These are phyloP conservation scores for Pachymerium ferrugineum DNA, from an alignment of 2,888 invertebrate genomes.

Conservation along the genomic window DNA sequence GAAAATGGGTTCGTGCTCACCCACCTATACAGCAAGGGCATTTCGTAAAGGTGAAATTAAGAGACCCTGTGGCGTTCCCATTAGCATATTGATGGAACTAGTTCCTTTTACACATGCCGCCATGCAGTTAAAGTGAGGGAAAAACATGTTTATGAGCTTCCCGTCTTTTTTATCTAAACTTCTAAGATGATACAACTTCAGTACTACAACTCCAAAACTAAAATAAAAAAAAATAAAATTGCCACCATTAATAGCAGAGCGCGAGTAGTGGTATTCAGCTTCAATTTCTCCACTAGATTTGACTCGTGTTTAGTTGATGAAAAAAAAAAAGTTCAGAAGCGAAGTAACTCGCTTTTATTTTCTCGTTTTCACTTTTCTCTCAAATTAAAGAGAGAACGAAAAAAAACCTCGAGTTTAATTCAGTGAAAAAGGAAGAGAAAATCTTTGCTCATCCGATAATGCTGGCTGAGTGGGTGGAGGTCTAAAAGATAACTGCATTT, in stretches of 20 bases:
- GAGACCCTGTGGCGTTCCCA: conserved; percentile 24
- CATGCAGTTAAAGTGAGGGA: conserved; percentile 16
- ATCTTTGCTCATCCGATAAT: conserved; percentile 20
- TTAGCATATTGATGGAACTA: conserved; percentile 19
- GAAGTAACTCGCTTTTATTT: conserved; percentile 14
- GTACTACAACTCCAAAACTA: background rate
- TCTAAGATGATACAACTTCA: background rate
- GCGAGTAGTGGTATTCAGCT: background rate
- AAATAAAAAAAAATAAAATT: background rate
- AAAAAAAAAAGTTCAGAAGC: background rate
- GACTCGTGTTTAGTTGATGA: conserved; percentile 6
- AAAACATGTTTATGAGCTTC: conserved; percentile 5
- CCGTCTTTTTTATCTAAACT: too few relatives aligned
- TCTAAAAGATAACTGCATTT: conserved; percentile 9
- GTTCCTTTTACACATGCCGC: conserved; percentile 14
- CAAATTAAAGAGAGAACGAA: conserved; percentile 17
- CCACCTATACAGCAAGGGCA: conserved; percentile 19
- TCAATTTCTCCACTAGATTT: conserved; percentile 20
- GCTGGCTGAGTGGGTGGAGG: conserved; percentile 13
- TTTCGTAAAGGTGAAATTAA: conserved; percentile 22
- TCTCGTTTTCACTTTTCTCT: conserved; percentile 27
- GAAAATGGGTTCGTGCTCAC: conserved; percentile 15
- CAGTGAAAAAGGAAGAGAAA: too few relatives aligned
- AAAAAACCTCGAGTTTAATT: conserved; percentile 11
- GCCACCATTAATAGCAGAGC: background rate